phyloP scores from a whole-genome alignment of 1,140 invertebrate genomes.

The Tetragonula clypearis region DNA sequence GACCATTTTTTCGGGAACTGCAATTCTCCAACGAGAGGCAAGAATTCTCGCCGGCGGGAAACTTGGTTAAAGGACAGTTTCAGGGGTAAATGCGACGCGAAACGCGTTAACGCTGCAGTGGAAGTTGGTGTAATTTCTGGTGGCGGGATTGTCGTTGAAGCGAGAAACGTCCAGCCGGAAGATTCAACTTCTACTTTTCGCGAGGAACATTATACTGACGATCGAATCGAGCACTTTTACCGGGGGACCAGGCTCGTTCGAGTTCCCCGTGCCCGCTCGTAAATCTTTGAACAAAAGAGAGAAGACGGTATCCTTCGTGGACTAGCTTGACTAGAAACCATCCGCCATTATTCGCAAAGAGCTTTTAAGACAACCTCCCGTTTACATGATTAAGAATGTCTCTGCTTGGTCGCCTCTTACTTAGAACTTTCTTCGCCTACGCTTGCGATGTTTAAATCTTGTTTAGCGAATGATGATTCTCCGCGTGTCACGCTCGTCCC shows the following conservation, averaged over 20 bases:
- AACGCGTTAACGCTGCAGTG: not conserved
- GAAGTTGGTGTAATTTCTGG: conserved; percentile 1
- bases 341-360: conserved; percentile 71
- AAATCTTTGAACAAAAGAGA: conserved; percentile 62
- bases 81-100: not conserved
- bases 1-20: not conserved
- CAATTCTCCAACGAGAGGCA: not conserved
- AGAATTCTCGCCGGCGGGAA: no score
- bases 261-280: conserved; percentile 41
- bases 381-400: conserved; percentile 74
- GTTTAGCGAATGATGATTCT: conserved; percentile 46
- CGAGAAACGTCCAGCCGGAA: not conserved
- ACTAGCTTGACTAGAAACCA: conserved; percentile 28
- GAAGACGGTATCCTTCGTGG: conserved; percentile 49
- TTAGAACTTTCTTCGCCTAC: conserved; percentile 44
- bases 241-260: conserved; percentile 20
- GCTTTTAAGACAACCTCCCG: conserved; percentile 72
- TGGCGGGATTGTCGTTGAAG: not conserved
- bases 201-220: conserved; percentile 45
- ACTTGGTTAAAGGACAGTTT: not conserved
- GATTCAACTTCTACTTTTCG: conserved; percentile 26
- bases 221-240: conserved; percentile 60
- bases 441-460: conserved; percentile 54
- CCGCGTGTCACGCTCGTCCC: not conserved
- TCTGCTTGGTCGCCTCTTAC: conserved; percentile 65